Evolutionary conservation across 2,797 vertebrate genomes (phyloP).

Genomic region (Myotis daubentonii): DNA sequence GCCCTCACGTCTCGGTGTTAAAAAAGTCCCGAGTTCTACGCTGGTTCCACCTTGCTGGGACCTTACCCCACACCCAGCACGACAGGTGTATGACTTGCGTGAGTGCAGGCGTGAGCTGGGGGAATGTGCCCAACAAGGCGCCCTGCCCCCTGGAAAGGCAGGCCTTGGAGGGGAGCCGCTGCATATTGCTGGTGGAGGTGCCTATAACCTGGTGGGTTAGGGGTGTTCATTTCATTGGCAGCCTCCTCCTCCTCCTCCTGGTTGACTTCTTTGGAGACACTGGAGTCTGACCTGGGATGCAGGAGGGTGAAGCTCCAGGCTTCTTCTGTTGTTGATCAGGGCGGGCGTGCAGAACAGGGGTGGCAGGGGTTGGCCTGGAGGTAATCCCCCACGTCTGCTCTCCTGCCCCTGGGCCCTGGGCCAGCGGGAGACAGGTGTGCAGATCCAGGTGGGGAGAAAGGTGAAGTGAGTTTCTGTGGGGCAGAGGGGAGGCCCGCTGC

Average conservation of each 20-base stretch:
- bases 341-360: fast-evolving
- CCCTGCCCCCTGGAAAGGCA: neutral
- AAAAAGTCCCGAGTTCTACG: neutral
- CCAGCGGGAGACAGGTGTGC: fast-evolving
- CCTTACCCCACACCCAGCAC: fast-evolving
- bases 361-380: fast-evolving
- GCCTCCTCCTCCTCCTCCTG: neutral
- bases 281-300: neutral
- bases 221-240: neutral
- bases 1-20: neutral
- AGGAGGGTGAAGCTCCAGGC: neutral
- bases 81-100: fast-evolving
- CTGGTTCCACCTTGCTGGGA: neutral
- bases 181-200: too few species aligned
- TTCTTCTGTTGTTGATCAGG: neutral
- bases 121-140: neutral
- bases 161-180: fast-evolving
- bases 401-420: neutral
- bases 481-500: too few species aligned
- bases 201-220: too few species aligned
- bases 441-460: neutral
- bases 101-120: neutral
- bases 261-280: neutral
- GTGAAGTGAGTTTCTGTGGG: neutral
- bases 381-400: neutral